Conservation (phyloP, 2,113 vertebrate species). For the Gadus macrocephalus region DNA sequence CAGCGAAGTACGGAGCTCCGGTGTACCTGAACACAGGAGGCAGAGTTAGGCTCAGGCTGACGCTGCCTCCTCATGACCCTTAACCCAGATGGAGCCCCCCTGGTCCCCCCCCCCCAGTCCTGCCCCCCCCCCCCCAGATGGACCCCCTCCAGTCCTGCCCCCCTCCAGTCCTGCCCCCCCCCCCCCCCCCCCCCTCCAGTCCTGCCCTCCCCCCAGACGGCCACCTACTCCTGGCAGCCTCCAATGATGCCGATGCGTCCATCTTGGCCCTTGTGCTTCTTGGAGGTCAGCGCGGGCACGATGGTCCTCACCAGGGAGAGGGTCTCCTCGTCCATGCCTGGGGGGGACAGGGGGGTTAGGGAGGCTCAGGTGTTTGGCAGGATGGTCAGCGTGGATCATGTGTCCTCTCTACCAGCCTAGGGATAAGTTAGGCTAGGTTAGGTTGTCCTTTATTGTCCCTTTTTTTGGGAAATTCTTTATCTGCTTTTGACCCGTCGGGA, state of each 20-base stretch:
- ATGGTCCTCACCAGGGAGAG: conserved; percentile 81
- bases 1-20: conserved; percentile 95
- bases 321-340: conserved; percentile 81
- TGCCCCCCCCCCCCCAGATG: too few species aligned
- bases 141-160: too few species aligned
- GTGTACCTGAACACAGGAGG: conserved; percentile 78
- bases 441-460: too few species aligned
- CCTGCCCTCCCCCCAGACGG: neutral
- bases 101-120: too few species aligned
- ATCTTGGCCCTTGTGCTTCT: conserved; percentile 94
- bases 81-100: neutral
- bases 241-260: conserved; percentile 91
- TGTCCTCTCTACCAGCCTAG: too few species aligned
- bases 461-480: too few species aligned
- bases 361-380: conserved; percentile 64
- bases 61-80: too few species aligned
- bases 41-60: neutral
- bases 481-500: too few species aligned
- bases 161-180: too few species aligned
- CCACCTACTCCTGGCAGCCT: conserved; percentile 93
- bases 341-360: conserved; percentile 72
- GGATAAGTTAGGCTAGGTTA: too few species aligned
- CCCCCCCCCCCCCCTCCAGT: too few species aligned
- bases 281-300: conserved; percentile 80
- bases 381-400: too few species aligned